These are phyloP conservation scores for Phyllopteryx taeniolatus DNA, from an alignment of 2,113 vertebrate species.

Conservation along the genomic window DNA sequence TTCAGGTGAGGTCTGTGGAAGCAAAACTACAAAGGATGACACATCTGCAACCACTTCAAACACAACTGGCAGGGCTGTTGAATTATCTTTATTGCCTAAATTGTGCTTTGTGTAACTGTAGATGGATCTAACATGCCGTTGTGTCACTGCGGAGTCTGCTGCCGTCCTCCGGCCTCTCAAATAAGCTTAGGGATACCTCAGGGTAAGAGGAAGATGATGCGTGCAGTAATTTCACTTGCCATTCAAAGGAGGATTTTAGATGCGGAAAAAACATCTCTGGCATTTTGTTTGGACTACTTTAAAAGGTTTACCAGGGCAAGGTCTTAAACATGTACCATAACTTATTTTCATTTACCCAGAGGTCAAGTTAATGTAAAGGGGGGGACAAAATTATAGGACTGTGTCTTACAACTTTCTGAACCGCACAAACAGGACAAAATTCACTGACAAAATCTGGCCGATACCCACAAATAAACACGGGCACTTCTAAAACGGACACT, in stretches of 20 bases:
- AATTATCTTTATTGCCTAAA: slow-evolving; percentile 41
- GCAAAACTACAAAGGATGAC: slow-evolving; percentile 42
- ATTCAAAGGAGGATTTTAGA: slow-evolving; percentile 34
- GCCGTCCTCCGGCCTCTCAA: slow-evolving; percentile 34
- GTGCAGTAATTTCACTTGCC: slow-evolving; percentile 49
- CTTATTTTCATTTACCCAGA: slow-evolving; percentile 31
- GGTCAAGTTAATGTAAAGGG: slow-evolving; percentile 30
- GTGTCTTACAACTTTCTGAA: slow-evolving; percentile 62
- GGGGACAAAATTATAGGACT: slow-evolving; percentile 62
- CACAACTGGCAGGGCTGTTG: slow-evolving; percentile 7
- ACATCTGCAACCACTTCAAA: slow-evolving; percentile 38
- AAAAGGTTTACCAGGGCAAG: slow-evolving; percentile 24
- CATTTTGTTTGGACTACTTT: slow-evolving; percentile 34
- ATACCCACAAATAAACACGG: slow-evolving; percentile 50
- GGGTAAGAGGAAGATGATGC: slow-evolving; percentile 40
- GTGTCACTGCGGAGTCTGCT: slow-evolving; percentile 21
- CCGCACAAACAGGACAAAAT: slow-evolving; percentile 52
- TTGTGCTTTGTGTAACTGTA: slow-evolving; percentile 54
- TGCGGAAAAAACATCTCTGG: slow-evolving; percentile 39
- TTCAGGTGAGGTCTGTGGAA: slow-evolving; percentile 33
- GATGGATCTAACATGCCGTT: slow-evolving; percentile 18
- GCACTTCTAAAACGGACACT: slow-evolving; percentile 46
- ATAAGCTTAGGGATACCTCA: slow-evolving; percentile 38
- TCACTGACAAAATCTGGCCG: slow-evolving; percentile 41
- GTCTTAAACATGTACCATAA: slow-evolving; percentile 23